phyloP scores from a whole-genome alignment of 2,113 vertebrate species.

The Erinaceus europaeus region DNA sequence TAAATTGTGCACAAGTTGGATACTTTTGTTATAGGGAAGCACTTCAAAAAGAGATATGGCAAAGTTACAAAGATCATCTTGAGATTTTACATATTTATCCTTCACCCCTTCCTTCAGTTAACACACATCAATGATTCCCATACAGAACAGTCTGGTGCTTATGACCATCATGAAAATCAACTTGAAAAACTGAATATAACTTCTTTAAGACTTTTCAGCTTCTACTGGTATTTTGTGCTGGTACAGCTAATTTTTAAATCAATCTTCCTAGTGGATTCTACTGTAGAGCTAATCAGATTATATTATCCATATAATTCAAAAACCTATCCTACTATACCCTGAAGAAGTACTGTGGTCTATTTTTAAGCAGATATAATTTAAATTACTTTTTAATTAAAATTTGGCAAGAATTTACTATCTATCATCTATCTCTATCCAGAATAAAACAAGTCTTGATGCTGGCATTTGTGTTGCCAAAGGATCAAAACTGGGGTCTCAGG shows the following conservation, averaged over 20 bases:
- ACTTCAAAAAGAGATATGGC: neutral
- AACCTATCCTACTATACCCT: neutral
- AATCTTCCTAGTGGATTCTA: neutral
- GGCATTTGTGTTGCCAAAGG: too few relatives aligned
- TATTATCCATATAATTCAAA: neutral
- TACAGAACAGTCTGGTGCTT: neutral
- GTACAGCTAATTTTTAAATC: neutral
- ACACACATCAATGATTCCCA: neutral
- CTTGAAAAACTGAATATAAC: neutral
- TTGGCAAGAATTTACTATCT: neutral
- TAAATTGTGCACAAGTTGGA: neutral
- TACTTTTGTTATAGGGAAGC: neutral
- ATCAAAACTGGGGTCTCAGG: too few relatives aligned
- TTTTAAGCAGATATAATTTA: constrained; percentile 19
- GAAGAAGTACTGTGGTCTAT: neutral
- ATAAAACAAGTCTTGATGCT: neutral
- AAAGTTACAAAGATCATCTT: neutral
- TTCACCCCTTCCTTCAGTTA: neutral
- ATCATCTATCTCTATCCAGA: neutral
- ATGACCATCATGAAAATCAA: neutral
- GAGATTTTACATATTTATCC: neutral
- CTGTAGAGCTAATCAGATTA: neutral
- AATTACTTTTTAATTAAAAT: neutral
- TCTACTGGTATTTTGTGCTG: neutral
- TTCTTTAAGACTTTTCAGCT: neutral